phyloP scores from a whole-genome alignment of 1,140 invertebrate species.

The Zaprionus vittiger region DNA sequence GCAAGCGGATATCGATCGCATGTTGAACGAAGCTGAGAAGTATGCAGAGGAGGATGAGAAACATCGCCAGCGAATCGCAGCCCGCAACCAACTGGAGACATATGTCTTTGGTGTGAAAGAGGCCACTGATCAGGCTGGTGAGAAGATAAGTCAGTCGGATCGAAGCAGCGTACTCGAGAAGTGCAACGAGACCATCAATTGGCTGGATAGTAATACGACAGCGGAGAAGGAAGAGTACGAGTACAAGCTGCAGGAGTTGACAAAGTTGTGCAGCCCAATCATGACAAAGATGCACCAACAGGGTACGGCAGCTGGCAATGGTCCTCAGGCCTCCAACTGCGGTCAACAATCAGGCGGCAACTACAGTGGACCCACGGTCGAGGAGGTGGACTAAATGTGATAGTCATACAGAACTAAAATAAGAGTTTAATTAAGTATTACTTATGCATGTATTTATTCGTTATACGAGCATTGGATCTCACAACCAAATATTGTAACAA shows the following conservation, averaged over 20 bases:
- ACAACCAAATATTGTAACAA: conserved; percentile 3
- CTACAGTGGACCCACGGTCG: conserved; percentile 57
- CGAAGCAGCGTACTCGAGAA: conserved; percentile 87
- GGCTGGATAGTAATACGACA: conserved; percentile 87
- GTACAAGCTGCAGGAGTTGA: conserved; percentile 86
- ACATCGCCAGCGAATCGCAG: conserved; percentile 88
- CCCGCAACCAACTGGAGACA: conserved; percentile 87
- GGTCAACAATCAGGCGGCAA: conserved; percentile 73
- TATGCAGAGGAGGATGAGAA: conserved; percentile 87
- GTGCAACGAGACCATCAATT: conserved; percentile 85
- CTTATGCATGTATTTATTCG: background rate
- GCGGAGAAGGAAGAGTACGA: conserved; percentile 89
- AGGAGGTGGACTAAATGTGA: conserved; percentile 63
- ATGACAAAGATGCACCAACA: conserved; percentile 86
- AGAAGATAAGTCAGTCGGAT: conserved; percentile 87
- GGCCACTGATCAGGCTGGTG: conserved; percentile 84
- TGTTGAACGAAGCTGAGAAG: conserved; percentile 58
- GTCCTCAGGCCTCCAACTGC: conserved; percentile 29
- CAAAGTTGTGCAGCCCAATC: conserved; percentile 85
- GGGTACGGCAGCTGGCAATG: conserved; percentile 17
- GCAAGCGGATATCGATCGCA: conserved; percentile 91
- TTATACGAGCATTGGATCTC: conserved; percentile 5
- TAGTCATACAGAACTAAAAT: background rate
- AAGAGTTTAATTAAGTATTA: background rate
- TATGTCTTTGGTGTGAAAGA: conserved; percentile 90